Evolutionary conservation across 2,888 invertebrate species (phyloP).

Genomic region (Halictus quadricinctus): DNA sequence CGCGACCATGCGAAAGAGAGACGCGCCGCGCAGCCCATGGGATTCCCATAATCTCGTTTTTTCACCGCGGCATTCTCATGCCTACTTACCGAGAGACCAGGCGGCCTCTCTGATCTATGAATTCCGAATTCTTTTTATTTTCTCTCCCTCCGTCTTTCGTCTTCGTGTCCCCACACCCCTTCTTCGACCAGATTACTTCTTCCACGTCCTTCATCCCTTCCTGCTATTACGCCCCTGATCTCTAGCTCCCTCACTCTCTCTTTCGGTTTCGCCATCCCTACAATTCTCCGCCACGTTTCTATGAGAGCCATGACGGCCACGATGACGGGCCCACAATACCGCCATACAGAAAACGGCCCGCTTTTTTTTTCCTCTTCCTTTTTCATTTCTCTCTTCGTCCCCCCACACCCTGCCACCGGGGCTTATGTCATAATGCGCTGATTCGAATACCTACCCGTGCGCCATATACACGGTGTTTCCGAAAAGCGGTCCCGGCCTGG

Average conservation of each 20-base stretch:
- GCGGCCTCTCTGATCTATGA: slow-evolving; percentile 77
- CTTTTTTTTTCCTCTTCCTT: slow-evolving; percentile 48
- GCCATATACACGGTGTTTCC: slow-evolving; percentile 27
- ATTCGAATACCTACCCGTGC: slow-evolving; percentile 48
- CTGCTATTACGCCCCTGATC: slow-evolving; percentile 1
- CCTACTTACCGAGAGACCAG: slow-evolving; percentile 56
- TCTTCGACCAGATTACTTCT: background rate
- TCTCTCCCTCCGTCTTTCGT: slow-evolving; percentile 25
- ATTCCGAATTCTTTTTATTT: slow-evolving; percentile 68
- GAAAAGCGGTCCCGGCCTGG: background rate
- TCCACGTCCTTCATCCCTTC: slow-evolving; percentile 19
- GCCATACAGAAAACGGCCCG: slow-evolving; percentile 74
- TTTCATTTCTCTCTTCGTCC: slow-evolving; percentile 14
- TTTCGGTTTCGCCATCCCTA: slow-evolving; percentile 40
- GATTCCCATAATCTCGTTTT: slow-evolving; percentile 72
- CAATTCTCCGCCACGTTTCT: slow-evolving; percentile 65
- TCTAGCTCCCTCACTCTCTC: slow-evolving; percentile 12
- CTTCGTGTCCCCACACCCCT: background rate
- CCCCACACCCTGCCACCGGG: slow-evolving; percentile 47
- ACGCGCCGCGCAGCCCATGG: slow-evolving; percentile 32
- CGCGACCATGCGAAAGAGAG: slow-evolving; percentile 18
- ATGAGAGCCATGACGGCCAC: slow-evolving; percentile 71
- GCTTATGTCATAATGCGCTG: slow-evolving; percentile 73
- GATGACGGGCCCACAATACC: slow-evolving; percentile 79
- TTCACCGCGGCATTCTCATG: slow-evolving; percentile 60